Base-by-base conservation (phyloP, 2,113 vertebrate genomes). In the Stercorarius parasiticus region DNA sequence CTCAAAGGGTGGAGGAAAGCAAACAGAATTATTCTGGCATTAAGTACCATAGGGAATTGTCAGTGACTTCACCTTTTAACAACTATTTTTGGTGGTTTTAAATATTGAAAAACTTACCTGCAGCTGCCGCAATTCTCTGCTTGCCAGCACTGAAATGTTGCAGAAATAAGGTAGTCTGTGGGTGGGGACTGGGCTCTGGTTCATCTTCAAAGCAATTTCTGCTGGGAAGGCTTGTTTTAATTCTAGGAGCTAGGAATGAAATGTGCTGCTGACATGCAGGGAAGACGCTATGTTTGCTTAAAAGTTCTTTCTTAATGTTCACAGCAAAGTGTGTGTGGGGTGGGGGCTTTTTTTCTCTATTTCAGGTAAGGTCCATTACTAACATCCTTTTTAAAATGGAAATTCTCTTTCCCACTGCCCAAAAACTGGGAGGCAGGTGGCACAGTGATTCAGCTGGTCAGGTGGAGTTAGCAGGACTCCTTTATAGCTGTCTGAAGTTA, bases 31-130 rank as follows among this genome's bases (percentile, higher is more conserved):
- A 61, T 85, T 67, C 83, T 95, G 93, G 61, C 80, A 67, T 88
- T 70, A 82, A 85, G 67, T 55, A 34, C 77, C 64, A 7, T 5
- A 23, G 93, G 49, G 81, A 90, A 85, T 93, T 76, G 58, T 36
- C 77, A 36, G 66, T 82, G 81, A 85, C 71, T 81, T 94, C 64
- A 91, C 81, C 83, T 87, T 89, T 80, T 56, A 76, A 59, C 50
- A 66, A 38, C 88, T 96, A 86, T 87, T 93, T 96, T 91, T 88
- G 85, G 86, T 36, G 50, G 2, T 5, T 73, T 94, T 53, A 91
- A 95, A 86, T 93, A 94, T 89, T 95, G 87, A 64, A 92, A 65
- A 95, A 42, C 81, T 92, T 89, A 95, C 88, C 91, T 95, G 91
- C 72, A 95, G 95, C 94, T 93, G 84, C 83, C 65, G 32, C 52